Conservation (phyloP, 2,888 invertebrate species). For the Pristionchus maxplancki region DNA sequence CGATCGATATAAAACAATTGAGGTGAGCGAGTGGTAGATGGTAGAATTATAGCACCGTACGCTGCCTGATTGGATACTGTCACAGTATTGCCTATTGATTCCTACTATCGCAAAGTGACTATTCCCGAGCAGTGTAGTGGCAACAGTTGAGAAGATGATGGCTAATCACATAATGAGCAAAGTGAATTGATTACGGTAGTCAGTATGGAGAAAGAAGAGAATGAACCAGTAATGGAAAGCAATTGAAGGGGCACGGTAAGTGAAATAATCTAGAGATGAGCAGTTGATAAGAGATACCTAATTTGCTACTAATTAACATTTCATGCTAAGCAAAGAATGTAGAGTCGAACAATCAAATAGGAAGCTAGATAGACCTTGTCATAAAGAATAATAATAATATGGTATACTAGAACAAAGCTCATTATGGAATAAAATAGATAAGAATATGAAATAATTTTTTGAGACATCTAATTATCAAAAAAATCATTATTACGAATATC, state of each 20-base stretch:
- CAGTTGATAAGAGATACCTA: not conserved
- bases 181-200: slow-evolving; percentile 24
- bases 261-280: not conserved
- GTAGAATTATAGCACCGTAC: slow-evolving; percentile 12
- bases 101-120: not conserved
- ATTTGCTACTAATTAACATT: not conserved
- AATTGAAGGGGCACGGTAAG: not conserved
- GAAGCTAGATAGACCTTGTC: not conserved
- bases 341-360: not conserved
- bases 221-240: not conserved
- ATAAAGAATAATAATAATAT: not conserved
- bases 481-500: too few species aligned
- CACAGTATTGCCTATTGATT: not conserved
- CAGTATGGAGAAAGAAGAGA: not conserved
- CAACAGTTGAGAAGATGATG: not conserved
- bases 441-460: too few species aligned
- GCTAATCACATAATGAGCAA: slow-evolving; percentile 29
- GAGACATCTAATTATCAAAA: not conserved
- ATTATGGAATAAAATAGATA: too few species aligned
- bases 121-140: slow-evolving; percentile 20
- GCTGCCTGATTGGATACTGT: not conserved
- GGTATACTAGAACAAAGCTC: not conserved
- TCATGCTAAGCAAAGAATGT: not conserved
- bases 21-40: not conserved
- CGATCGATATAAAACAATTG: not conserved